phyloP scores from a whole-genome alignment of 1,140 invertebrate genomes.

The Monomorium pharaonis region DNA sequence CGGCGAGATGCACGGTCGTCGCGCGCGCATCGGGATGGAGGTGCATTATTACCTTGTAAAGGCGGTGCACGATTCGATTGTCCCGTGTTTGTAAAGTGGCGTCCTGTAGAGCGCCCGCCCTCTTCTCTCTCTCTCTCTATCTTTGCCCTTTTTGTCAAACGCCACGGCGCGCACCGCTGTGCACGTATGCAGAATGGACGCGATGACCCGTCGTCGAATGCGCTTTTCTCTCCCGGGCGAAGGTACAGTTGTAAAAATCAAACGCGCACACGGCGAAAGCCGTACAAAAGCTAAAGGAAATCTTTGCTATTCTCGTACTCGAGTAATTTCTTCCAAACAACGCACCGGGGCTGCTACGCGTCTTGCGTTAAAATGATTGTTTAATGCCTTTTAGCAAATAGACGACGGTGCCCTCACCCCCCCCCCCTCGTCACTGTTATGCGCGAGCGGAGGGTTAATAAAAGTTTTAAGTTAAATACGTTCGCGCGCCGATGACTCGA shows the following conservation, averaged over 20 bases:
- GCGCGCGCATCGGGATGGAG: too few relatives aligned
- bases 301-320: constrained; percentile 1
- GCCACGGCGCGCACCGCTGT: background rate
- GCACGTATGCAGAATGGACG: constrained; percentile 45
- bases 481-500: background rate
- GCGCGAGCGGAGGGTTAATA: background rate
- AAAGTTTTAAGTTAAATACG: constrained; percentile 29
- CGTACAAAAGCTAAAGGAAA: constrained; percentile 36
- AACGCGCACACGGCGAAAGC: background rate
- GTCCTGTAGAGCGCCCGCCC: constrained; percentile 11
- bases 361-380: background rate
- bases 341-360: background rate
- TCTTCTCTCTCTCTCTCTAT: background rate
- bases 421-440: too few relatives aligned
- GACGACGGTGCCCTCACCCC: too few relatives aligned
- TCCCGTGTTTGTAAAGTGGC: constrained; percentile 52
- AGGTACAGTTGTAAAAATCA: constrained; percentile 51
- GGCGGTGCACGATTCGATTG: constrained; percentile 42
- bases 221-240: constrained; percentile 25
- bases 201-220: constrained; percentile 36
- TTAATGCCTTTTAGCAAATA: background rate
- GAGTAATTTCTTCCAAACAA: constrained; percentile 21
- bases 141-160: constrained; percentile 45
- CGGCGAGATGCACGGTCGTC: too few relatives aligned
- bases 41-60: constrained; percentile 51